Base-by-base conservation (phyloP, 53 echinoderm and acorn worm species). In the Temnopleurus reevesii region DNA sequence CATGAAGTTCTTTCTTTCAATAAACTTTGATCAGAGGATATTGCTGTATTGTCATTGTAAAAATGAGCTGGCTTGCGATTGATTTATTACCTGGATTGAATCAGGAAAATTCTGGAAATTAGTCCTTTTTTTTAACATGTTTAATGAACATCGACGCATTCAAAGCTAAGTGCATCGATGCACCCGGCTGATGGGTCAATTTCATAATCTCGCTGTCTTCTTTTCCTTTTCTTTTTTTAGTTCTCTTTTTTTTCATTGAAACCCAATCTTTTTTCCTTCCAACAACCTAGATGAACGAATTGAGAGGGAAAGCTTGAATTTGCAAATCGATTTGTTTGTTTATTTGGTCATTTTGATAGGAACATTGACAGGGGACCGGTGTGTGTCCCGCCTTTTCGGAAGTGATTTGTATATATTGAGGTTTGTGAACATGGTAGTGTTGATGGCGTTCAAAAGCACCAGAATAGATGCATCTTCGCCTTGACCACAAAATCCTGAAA, bases 371-470 rank as follows among this genome's bases (percentile, higher is more conserved):
- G n/a, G n/a, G n/a, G n/a, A n/a, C n/a, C n/a, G 71, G 80, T 49
- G 15, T 29, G 49, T 4, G 18, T 41, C 25, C 29, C 80, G 47
- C 80, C 46, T 46, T 46, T 10, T 80, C 80, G 80, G 80, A 80
- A 80, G 49, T 80, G 80, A 80, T 80, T 80, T 80, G 80, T 80
- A 80, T 80, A 80, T 80, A 80, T 80, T 80, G 80, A 80, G 51
- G 80, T 80, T 49, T 51, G 51, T 29, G 80, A 26, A 51, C 80
- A 30, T 21, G 80, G 47, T 47, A 47, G 49, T 29, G 80, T 7
- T 80, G 80, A 80, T 28, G 47, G 28, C 38, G 5, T 55, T n/a
- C n/a, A n/a, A n/a, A n/a, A n/a, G n/a, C n/a, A n/a, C n/a, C n/a
- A n/a, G n/a, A n/a, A n/a, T n/a, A n/a, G n/a, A n/a, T n/a, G n/a